Evolutionary conservation across 2,113 vertebrate species (phyloP), one percentile per base, ranked within the genome.

Genomic region (Epinephelus moara): DNA sequence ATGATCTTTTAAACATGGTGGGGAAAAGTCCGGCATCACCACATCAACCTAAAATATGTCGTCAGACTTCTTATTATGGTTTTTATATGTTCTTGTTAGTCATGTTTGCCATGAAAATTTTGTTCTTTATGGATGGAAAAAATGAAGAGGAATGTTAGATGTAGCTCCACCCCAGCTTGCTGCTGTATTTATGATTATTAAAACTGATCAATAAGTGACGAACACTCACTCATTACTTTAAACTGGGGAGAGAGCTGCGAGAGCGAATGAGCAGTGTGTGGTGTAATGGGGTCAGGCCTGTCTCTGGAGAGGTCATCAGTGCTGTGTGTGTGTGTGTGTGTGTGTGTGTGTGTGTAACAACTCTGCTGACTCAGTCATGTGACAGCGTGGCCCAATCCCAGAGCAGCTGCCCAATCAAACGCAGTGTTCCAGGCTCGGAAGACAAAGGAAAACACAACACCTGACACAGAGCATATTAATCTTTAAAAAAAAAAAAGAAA

Each of bases 271-370:
- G 42, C 3, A 12, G 55, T 21, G 18, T 14, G 27, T 14, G 3
- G 6, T 4, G 70, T 69, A 88, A 89, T 68, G 75, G 79, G 81
- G 84, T 88, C 84, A 73, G 27, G 63, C 23, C 25, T 0, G 49
- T 88, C 91, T 88, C 87, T 63, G 37, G 85, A 81, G 84, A 61
- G 55, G 84, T 89, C 85, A 91, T 85, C 89, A 86, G 59, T 18
- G 30, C 53, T n/a, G 0, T 53, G 49, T 40, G 42, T 69, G 45
- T 17, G 53, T 27, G 27, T 27, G 42, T 40, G 62, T 56, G 45
- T n/a, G 23, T 6, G 6, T 6, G 59, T 75, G 68, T 81, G 30
- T 55, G 70, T 37, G 47, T 42, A 62, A 5, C 23, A 66, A 47
- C 45, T 70, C 52, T 52, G 85, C 87, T 82, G 66, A 90, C 75